Evolutionary conservation across 2,888 invertebrate genomes (phyloP).

Genomic region (Leptopilina drosophilae): DNA sequence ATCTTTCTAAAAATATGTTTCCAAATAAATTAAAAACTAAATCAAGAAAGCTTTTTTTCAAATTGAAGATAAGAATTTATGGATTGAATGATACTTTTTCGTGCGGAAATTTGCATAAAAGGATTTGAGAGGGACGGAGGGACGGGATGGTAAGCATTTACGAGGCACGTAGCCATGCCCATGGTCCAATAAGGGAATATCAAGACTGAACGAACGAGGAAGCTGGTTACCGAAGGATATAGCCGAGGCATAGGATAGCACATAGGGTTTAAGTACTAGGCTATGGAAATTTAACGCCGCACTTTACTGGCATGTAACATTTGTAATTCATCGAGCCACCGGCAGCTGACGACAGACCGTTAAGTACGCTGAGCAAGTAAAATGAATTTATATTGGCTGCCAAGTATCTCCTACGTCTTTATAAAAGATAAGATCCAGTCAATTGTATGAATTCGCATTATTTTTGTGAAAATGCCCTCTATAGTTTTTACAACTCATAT

Average conservation of each 20-base stretch:
- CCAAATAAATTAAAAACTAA: too few relatives aligned
- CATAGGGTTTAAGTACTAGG: conserved; percentile 58
- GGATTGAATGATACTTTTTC: neutral
- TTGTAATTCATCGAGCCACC: conserved; percentile 65
- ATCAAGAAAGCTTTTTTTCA: too few relatives aligned
- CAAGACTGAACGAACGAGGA: conserved; percentile 43
- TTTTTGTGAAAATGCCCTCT: too few relatives aligned
- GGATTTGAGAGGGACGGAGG: neutral
- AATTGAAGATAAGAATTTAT: too few relatives aligned
- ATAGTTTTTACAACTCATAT: too few relatives aligned
- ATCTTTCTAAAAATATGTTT: too few relatives aligned
- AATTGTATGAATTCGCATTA: too few relatives aligned
- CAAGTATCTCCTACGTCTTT: conserved; percentile 28
- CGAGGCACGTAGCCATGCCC: conserved; percentile 57
- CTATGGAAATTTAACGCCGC: conserved; percentile 66
- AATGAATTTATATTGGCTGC: conserved; percentile 64
- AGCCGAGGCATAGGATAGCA: conserved; percentile 13
- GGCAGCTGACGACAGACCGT: conserved; percentile 58
- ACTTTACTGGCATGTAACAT: conserved; percentile 64
- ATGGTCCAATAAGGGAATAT: conserved; percentile 59
- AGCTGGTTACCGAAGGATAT: conserved; percentile 31
- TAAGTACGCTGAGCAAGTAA: conserved; percentile 57
- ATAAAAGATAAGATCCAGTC: conserved; percentile 14
- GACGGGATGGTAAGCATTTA: conserved; percentile 41
- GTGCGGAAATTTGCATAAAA: neutral